Base-by-base conservation (phyloP, 2,113 vertebrate genomes). In the Parus major region DNA sequence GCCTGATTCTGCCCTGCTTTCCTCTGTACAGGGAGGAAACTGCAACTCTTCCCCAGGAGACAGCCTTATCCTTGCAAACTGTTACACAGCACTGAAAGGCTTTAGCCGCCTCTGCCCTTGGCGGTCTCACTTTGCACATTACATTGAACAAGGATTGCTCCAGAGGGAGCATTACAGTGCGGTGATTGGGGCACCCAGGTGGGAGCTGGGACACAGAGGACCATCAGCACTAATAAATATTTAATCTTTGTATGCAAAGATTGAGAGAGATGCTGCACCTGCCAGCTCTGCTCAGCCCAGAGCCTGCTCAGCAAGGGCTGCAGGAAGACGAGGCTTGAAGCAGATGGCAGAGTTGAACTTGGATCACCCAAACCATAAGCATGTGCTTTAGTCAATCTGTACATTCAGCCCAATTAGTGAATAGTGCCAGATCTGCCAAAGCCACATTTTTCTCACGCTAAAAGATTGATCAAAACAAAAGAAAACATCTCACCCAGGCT, bases 351-450 rank as follows among this genome's bases (percentile, higher is more conserved):
- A 49, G 57, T 60, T 96, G 82, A 96, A 95, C 90, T 85, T 94
- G 88, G 49, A 89, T 93, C 82, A 95, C 92, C 82, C 75, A 76
- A 95, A 82, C 73, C 85, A 41, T 65, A 76, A 87, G 70, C 88
- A 29, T 35, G 75, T 77, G 87, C 90, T 95, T 90, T 69, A 95
- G 63, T 90, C 93, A 92, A 50, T 91, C 85, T 92, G 93, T 61
- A 80, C 70, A 16, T 88, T 82, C 92, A 94, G 78, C 63, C 75
- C 90, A 87, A 80, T 94, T 91, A 92, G 78, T 46, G 63, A 72
- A 35, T 12, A 65, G 63, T 36, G 90, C 90, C 92, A 90, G 92
- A 85, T 79, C 66, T 20, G 6, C 82, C 86, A 78, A 80, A 86
- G 79, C 79, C 28, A 5, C 63, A 3, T 72, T 94, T 91, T 93